Conservation (phyloP, 2,113 vertebrate species). For the Callaeas wilsoni region DNA sequence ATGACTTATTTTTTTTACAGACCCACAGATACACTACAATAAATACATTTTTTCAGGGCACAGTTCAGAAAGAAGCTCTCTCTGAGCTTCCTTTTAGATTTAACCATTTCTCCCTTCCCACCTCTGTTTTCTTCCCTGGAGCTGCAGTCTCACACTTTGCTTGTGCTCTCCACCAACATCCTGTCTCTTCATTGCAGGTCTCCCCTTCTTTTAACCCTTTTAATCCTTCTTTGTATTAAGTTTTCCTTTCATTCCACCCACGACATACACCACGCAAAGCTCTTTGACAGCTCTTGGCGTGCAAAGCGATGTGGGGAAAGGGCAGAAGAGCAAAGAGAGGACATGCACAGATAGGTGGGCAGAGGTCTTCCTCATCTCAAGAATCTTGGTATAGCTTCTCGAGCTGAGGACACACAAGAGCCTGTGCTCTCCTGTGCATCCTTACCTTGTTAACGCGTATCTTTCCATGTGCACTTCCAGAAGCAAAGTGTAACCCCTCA, state of each 20-base stretch:
- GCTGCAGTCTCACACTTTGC: rapidly evolving
- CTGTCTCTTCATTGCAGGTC: neutral
- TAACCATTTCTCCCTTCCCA: neutral
- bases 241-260: neutral
- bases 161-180: neutral
- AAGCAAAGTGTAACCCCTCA: neutral
- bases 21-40: neutral
- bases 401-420: too few relatives aligned
- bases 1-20: neutral
- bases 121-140: neutral
- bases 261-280: neutral
- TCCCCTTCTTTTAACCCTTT: neutral
- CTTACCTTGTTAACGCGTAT: neutral
- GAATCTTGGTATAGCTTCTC: neutral
- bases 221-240: too few relatives aligned
- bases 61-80: neutral
- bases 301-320: rapidly evolving
- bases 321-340: neutral
- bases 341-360: neutral
- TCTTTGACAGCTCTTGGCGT: neutral
- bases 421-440: neutral
- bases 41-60: neutral
- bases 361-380: neutral
- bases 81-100: neutral
- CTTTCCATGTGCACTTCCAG: neutral